A percentile compares a stretch with the other conserved stretches of the same genome.
These are phyloP conservation scores for Odontamblyopus rebecca DNA, from an alignment of 2,797 vertebrate species.

Conservation along the genomic window DNA sequence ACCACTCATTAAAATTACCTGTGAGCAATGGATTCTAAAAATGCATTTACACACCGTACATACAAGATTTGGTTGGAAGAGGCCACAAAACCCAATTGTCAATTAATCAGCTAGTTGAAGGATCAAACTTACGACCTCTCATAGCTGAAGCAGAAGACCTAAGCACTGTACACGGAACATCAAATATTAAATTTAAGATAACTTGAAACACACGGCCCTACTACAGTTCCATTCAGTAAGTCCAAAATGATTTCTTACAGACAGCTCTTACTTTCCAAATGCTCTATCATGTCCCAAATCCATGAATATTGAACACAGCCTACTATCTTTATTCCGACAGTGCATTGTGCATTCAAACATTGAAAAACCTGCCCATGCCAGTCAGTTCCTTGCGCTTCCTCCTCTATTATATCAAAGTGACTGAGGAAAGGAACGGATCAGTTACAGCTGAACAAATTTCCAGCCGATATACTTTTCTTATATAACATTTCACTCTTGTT, in stretches of 20 bases:
- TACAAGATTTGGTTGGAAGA: neutral
- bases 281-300: conserved; percentile 44
- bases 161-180: neutral
- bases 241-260: neutral
- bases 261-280: conserved; percentile 44
- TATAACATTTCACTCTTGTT: conserved; percentile 72
- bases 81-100: neutral
- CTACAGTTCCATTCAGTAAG: conserved; percentile 17
- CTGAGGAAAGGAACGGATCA: conserved; percentile 60
- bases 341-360: conserved; percentile 53
- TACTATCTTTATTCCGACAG: conserved; percentile 50
- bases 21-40: neutral
- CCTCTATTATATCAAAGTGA: conserved; percentile 61
- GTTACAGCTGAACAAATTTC: conserved; percentile 66
- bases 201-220: neutral
- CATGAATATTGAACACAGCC: conserved; percentile 53
- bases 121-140: neutral
- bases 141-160: neutral
- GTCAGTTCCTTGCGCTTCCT: conserved; percentile 45
- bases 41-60: neutral
- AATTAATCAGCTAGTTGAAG: neutral
- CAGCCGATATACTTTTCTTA: conserved; percentile 71
- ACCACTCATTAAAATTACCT: neutral
- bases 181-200: neutral
- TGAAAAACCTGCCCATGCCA: conserved; percentile 57